Evolutionary conservation across 2,113 vertebrate species (phyloP), one percentile per base, ranked within the genome.

Genomic region (Emberiza fucata): DNA sequence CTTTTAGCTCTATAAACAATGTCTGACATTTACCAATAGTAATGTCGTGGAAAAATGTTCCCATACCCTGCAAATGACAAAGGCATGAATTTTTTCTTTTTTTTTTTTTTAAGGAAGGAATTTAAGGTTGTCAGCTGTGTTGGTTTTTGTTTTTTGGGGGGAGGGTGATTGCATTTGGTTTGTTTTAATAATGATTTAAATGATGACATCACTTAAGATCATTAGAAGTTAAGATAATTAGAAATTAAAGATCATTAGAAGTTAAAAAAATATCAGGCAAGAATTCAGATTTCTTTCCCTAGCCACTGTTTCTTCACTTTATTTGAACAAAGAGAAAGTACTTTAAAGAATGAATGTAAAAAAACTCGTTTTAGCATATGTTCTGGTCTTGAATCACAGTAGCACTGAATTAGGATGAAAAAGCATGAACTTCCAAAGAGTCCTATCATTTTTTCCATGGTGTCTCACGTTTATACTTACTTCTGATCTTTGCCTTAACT

Each of bases 11-110:
- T 84, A 14, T 76, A 94, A 97, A 92, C 53, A 91, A 29, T 15
- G 66, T 60, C 57, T 97, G 94, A 97, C 92, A 95, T 97, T 96
- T 96, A 83, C 76, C 40, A 77, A 71, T 42, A 94, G 18, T 90
- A 92, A 87, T 69, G 83, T 83, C 88, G 78, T 29, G 33, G 40
- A 71, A 64, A 94, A 94, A 95, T 75, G 39, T 83, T 96, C 66
- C 37, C 12, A 40, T 22, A 29, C 22, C 14, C 64, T 57, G 40
- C n/a, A 91, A 80, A 81, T 93, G 79, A 77, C 25, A 92, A 68
- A 73, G 31, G 8, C 72, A 89, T 85, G 24, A 68, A 54, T 75
- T 21, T 37, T 16, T 68, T 18, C 37, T 21, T 6, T 2, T 14
- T 33, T 23, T 29, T 40, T 15, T 9, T 40, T 24, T 40, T 48